Percentiles rank a stretch among this genome's conserved stretches.
These are phyloP conservation scores for Marmota monax DNA, from an alignment of 2,113 vertebrate genomes.

Conservation along the genomic window DNA sequence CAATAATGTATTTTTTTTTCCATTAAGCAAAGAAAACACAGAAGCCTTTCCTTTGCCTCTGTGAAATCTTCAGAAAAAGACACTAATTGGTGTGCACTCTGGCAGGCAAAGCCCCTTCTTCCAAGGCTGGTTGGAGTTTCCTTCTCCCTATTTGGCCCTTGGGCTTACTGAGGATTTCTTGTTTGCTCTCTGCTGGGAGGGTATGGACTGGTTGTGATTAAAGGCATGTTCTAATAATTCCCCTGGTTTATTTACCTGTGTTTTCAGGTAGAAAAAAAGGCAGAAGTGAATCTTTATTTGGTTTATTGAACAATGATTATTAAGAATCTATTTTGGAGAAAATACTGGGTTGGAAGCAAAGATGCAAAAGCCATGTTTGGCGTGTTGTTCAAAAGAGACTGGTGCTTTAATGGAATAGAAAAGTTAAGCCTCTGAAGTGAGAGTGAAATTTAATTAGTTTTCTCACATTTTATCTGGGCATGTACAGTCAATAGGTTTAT, in stretches of 20 bases:
- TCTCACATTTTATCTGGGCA: not conserved
- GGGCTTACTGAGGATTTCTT: not conserved
- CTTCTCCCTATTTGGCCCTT: not conserved
- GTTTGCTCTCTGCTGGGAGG: rapidly evolving
- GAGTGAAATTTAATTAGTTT: not conserved
- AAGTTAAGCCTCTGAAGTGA: not conserved
- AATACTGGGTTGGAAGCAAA: not conserved
- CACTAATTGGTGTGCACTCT: not conserved
- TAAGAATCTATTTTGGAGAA: not conserved
- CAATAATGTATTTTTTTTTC: not conserved
- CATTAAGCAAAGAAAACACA: conserved; percentile 13
- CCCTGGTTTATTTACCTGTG: not conserved
- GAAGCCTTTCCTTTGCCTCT: conserved; percentile 22
- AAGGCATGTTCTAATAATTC: not conserved
- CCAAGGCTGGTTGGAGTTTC: not conserved
- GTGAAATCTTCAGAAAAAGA: conserved; percentile 15
- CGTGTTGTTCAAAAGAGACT: not conserved
- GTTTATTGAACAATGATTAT: not conserved
- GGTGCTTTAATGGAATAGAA: not conserved
- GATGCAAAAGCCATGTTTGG: not conserved
- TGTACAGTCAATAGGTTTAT: not conserved
- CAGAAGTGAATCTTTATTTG: not conserved
- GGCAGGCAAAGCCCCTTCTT: not conserved
- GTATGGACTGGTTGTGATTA: not conserved
- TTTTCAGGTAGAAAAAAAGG: not conserved